phyloP scores from a whole-genome alignment of 2,113 vertebrate genomes.

The Anhinga anhinga region DNA sequence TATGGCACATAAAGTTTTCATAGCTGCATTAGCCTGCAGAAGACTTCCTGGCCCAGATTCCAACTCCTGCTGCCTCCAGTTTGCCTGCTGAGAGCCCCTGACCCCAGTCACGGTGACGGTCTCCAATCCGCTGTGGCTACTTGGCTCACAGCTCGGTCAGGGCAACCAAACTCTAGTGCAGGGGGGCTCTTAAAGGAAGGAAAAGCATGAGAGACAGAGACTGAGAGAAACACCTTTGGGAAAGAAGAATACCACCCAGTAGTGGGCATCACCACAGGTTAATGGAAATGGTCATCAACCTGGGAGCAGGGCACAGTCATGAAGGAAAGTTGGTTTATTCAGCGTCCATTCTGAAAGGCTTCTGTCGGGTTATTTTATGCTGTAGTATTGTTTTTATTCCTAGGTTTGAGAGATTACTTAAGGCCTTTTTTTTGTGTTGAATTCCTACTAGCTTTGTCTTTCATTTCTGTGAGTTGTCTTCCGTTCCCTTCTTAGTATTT shows the following conservation, averaged over 20 bases:
- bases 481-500: neutral
- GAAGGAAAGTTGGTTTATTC: neutral
- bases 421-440: neutral
- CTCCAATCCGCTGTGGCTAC: neutral
- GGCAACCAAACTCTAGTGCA: neutral
- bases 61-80: neutral
- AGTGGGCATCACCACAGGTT: neutral
- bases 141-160: neutral
- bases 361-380: neutral
- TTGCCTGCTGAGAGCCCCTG: neutral
- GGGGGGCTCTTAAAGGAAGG: neutral
- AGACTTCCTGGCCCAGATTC: neutral
- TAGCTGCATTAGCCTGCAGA: neutral
- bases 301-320: accelerated
- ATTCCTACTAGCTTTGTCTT: neutral
- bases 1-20: neutral
- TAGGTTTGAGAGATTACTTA: neutral
- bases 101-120: neutral
- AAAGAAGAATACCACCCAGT: neutral
- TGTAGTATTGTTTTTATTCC: neutral
- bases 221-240: neutral
- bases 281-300: neutral
- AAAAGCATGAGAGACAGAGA: neutral
- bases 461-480: neutral
- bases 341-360: accelerated